phyloP scores from a whole-genome alignment of 2,113 vertebrate species.

The Xyrauchen texanus region DNA sequence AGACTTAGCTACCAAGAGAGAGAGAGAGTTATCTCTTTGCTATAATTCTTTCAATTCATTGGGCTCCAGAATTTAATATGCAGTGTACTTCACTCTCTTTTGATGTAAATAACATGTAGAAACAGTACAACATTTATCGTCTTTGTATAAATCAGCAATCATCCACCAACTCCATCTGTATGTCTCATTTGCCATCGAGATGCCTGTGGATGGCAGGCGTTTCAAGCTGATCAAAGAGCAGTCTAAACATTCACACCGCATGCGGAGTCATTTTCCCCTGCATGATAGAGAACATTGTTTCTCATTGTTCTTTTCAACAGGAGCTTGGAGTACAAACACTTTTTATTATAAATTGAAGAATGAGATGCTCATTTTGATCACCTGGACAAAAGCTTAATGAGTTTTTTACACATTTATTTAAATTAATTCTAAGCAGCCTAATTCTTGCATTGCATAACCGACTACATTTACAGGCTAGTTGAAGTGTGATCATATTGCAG shows the following conservation, averaged over 20 bases:
- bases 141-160: constrained; percentile 61
- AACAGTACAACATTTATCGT: constrained; percentile 55
- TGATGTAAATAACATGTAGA: constrained; percentile 61
- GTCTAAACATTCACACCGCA: constrained; percentile 14
- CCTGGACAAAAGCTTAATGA: not conserved
- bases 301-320: constrained; percentile 10
- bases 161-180: constrained; percentile 42
- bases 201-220: constrained; percentile 62
- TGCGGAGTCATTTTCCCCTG: constrained; percentile 2
- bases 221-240: constrained; percentile 30
- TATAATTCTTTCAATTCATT: constrained; percentile 64
- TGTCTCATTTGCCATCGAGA: constrained; percentile 66
- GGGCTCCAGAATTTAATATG: constrained; percentile 59
- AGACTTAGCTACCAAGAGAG: constrained; percentile 49
- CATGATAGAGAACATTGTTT: constrained; percentile 12
- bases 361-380: not conserved
- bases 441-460: too few species aligned
- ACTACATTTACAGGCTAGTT: too few species aligned
- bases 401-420: not conserved
- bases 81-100: constrained; percentile 57
- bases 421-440: not conserved
- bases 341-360: not conserved
- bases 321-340: not conserved
- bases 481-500: too few species aligned
- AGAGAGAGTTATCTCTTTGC: constrained; percentile 16